Evolutionary conservation across 2,797 vertebrate species (phyloP), one percentile per base, ranked within the genome.

Genomic region (Taenioides sp.): DNA sequence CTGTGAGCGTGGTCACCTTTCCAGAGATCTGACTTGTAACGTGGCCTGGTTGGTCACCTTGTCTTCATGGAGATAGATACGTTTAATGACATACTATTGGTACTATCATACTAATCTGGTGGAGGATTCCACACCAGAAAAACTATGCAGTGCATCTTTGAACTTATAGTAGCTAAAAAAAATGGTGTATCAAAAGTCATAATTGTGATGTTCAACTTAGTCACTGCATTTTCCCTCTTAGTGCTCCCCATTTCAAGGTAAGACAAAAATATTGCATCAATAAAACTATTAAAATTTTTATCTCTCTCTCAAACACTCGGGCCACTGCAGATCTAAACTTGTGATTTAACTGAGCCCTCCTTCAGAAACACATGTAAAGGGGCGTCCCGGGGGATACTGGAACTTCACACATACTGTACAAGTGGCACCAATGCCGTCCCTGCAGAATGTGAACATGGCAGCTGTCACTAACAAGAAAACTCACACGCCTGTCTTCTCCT

Each of bases 381-480:
- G 78, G 73, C 17, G 77, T 88, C 89, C 85, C 86, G 0, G 80
- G 87, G 88, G 85, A 88, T 87, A 77, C 72, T 81, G 86, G 70
- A 87, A 89, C 85, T 91, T 92, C 81, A 89, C 79, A 92, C 83
- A 54, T 80, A 87, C 86, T 81, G 88, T 89, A 85, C 73, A 58
- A 88, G 84, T 87, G 87, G 83, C 82, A 87, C 61, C 83, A 86
- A 78, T 84, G 77, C 50, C 12, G 80, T 91, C 91, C 86, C 89
- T 55, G 83, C 82, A 92, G 92, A 91, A 87, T 75, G 73, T 73
- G 84, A 93, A 92, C 91, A 93, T 92, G 90, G 89, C 91, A 93
- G 91, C 91, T 93, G 93, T 93, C 92, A 93, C 89, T 92, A 93
- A 94, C 90, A 88, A 89, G 88, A 82, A 89, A 82, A 91, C 88